These are phyloP conservation scores for Megaceryle maxima DNA, from an alignment of 2,113 vertebrate genomes.

Conservation along the genomic window DNA sequence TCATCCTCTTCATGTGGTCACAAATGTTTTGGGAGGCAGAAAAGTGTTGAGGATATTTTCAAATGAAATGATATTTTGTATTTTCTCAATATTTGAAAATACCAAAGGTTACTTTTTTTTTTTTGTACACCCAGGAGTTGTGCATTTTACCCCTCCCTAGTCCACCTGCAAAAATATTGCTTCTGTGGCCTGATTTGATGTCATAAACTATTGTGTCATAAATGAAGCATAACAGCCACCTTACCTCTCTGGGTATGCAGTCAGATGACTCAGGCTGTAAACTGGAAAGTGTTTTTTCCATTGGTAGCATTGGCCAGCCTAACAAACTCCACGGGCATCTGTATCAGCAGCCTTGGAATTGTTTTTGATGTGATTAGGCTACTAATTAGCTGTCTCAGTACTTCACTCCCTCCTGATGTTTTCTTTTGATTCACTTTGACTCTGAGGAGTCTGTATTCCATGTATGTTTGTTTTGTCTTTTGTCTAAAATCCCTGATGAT, in stretches of 20 bases:
- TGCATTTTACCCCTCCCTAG: neutral
- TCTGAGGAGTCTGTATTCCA: neutral
- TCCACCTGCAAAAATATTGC: neutral
- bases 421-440: constrained; percentile 27
- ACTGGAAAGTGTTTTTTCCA: neutral
- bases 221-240: neutral
- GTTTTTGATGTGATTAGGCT: constrained; percentile 45
- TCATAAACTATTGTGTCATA: neutral
- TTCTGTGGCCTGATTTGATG: neutral
- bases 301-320: neutral
- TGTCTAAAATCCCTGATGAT: constrained; percentile 16
- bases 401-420: neutral
- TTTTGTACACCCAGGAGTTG: neutral
- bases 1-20: neutral
- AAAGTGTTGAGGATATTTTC: neutral
- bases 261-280: neutral
- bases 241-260: neutral
- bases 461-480: neutral
- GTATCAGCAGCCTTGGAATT: neutral
- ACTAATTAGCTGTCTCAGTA: constrained; percentile 31
- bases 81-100: neutral
- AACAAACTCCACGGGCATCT: neutral
- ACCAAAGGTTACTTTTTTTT: neutral
- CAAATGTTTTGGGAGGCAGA: neutral
- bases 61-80: neutral